phyloP scores from a whole-genome alignment of 2,797 vertebrate genomes.

The Carduelis carduelis region DNA sequence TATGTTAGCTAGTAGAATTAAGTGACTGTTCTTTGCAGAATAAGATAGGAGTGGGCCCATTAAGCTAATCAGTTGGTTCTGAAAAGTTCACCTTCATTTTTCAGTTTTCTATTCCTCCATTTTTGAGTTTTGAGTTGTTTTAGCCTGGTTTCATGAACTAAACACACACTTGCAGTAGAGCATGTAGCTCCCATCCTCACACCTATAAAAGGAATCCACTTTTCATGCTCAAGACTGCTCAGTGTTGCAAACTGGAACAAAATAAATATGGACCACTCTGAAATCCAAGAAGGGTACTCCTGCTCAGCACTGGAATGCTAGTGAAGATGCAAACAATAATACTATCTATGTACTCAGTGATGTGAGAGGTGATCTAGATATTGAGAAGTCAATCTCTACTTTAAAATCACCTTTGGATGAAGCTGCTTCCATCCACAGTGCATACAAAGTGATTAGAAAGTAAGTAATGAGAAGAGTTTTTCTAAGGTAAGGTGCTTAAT shows the following conservation, averaged over 20 bases:
- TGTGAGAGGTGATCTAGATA: background rate
- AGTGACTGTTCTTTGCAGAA: background rate
- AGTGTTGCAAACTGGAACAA: background rate
- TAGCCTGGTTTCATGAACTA: background rate
- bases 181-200: background rate
- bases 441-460: background rate
- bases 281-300: background rate
- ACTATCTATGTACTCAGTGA: background rate
- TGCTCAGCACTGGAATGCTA: background rate
- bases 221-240: background rate
- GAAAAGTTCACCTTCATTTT: background rate
- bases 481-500: background rate
- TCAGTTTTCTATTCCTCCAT: fast-evolving
- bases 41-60: background rate
- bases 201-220: background rate
- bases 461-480: background rate
- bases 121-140: background rate
- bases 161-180: background rate
- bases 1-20: background rate
- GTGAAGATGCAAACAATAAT: background rate
- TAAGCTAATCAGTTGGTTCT: background rate
- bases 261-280: background rate
- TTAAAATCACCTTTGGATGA: background rate
- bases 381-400: background rate
- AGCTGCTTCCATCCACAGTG: background rate